These are phyloP conservation scores for Eupelmus urozonus DNA, from an alignment of 2,888 invertebrate species.

Conservation along the genomic window DNA sequence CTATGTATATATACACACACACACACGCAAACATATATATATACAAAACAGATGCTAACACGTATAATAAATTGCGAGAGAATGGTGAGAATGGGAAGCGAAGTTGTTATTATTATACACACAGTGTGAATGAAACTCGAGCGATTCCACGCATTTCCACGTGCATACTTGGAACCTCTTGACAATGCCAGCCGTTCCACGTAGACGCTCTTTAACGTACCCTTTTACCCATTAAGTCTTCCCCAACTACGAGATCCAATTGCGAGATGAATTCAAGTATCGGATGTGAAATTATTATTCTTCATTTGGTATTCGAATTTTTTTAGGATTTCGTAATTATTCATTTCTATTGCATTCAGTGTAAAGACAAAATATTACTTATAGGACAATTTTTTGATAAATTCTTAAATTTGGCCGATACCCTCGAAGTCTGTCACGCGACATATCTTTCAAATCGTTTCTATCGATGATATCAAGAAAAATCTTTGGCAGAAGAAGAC, in stretches of 20 bases:
- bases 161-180: slow-evolving; percentile 33
- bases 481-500: slow-evolving; percentile 71
- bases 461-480: slow-evolving; percentile 40
- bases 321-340: not conserved
- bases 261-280: slow-evolving; percentile 35
- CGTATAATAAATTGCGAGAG: slow-evolving; percentile 1
- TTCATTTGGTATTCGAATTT: not conserved
- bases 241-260: slow-evolving; percentile 51
- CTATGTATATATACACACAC: no score
- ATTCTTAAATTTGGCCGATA: no score
- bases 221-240: slow-evolving; percentile 51
- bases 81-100: slow-evolving; percentile 15
- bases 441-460: slow-evolving; percentile 64
- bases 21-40: not conserved
- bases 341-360: not conserved
- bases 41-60: not conserved
- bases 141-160: slow-evolving; percentile 50
- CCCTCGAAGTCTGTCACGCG: slow-evolving; percentile 30
- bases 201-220: not conserved
- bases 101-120: not conserved
- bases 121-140: slow-evolving; percentile 30
- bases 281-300: not conserved
- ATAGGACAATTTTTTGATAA: no score
- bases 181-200: slow-evolving; percentile 43
- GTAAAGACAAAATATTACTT: no score